Base-by-base conservation (phyloP, 1,140 invertebrate species). In the Drosophila pseudoananassae region DNA sequence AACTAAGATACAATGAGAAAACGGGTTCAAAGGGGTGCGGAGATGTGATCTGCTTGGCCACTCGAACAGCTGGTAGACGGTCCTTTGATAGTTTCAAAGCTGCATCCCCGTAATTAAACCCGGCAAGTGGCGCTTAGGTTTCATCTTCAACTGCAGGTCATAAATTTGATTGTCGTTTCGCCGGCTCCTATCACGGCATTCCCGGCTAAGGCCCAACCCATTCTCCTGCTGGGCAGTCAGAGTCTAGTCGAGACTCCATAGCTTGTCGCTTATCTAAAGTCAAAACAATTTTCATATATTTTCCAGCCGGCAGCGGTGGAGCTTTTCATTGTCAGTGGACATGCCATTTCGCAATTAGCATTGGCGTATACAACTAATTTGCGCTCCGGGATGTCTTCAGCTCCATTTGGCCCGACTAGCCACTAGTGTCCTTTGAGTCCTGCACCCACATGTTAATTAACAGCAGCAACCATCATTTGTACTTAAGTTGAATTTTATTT, bases 401-500 rank as follows among this genome's bases (percentile, higher is more conserved):
- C 15, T 40, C 12, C 50, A 43, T 25, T 47, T 56, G 27, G 31
- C 15, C 50, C 1, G 29, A 46, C n/a, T 14, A n/a, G 33, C 10
- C 14, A 8, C 40, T 10, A 4, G 20, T 29, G n/a, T 33, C 4
- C 15, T 40, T 14, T 31, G 36, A 40, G 52, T 65, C 46, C 71
- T 38, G 70, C 63, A 90, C 74, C 74, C 80, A 88, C 84, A 78
- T 90, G 79, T 87, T 90, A 90, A 90, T 90, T 90, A 90, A 79
- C 81, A 82, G 74, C 76, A 54, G 40, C 49, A 58, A 51, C 69
- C 82, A 88, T 88, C 85, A 87, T 87, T 90, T 90, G 85, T 90
- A 90, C 78, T 90, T 90, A 90, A 90, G 87, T 90, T 90, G 85
- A 90, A 87, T 90, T 90, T 90, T 90, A 90, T 90, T 90, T 90